Evolutionary conservation across 2,113 vertebrate species (phyloP).

Genomic region (Rhinolophus ferrumequinum): DNA sequence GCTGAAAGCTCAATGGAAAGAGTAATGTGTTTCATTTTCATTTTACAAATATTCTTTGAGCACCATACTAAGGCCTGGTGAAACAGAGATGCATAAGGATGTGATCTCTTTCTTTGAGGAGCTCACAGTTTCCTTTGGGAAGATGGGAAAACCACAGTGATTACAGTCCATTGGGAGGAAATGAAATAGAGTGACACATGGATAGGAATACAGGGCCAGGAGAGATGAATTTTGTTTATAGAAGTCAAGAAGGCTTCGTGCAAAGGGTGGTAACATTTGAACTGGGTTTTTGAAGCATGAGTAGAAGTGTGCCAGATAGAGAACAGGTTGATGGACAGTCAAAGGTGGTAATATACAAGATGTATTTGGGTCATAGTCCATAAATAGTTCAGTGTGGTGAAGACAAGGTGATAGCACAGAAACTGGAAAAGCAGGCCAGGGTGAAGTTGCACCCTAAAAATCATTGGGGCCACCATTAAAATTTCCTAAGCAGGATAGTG

Average conservation of each 20-base stretch:
- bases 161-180: neutral
- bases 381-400: neutral
- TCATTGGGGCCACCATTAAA: neutral
- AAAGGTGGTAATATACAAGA: neutral
- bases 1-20: neutral
- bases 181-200: neutral
- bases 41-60: neutral
- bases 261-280: neutral
- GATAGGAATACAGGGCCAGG: neutral
- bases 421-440: neutral
- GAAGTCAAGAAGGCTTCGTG: neutral
- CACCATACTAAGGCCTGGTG: neutral
- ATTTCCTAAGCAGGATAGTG: neutral
- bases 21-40: neutral
- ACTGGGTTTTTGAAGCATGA: neutral
- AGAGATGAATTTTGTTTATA: neutral
- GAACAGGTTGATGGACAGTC: neutral
- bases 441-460: neutral
- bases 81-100: neutral
- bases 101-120: neutral
- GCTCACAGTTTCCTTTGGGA: neutral
- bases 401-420: neutral
- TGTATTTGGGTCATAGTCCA: neutral
- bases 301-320: neutral
- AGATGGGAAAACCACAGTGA: neutral